phyloP scores from a whole-genome alignment of 2,113 vertebrate species.

The Agapornis roseicollis region DNA sequence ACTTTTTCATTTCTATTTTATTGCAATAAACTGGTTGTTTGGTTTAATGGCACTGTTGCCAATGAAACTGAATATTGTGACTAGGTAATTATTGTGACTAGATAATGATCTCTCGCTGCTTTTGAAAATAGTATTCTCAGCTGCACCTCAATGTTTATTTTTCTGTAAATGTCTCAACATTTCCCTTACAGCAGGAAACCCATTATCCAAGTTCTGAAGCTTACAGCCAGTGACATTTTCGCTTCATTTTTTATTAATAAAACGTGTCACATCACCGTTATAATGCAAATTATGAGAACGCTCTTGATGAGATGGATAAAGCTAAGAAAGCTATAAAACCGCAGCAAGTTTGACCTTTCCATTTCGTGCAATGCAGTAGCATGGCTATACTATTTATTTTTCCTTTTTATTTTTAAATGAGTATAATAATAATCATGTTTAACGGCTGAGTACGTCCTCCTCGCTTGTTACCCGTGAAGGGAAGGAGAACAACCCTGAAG shows the following conservation, averaged over 20 bases:
- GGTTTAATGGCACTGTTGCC: background rate
- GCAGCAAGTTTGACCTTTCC: background rate
- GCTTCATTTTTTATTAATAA: constrained; percentile 12
- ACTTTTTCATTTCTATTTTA: background rate
- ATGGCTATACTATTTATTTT: no score
- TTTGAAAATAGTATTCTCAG: background rate
- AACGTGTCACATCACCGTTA: background rate
- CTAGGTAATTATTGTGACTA: constrained; percentile 1
- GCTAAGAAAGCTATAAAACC: background rate
- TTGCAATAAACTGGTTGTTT: background rate
- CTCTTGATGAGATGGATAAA: background rate
- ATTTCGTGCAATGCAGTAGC: background rate
- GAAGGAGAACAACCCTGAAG: no score
- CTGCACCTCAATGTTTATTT: background rate
- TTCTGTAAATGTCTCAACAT: background rate
- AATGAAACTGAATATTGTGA: background rate
- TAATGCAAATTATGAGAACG: background rate
- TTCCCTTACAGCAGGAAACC: background rate
- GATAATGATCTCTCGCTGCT: background rate
- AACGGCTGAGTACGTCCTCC: fast-evolving
- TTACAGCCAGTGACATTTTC: background rate
- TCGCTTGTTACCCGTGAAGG: background rate
- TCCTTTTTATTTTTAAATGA: background rate
- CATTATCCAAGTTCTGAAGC: background rate
- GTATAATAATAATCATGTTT: background rate